A percentile compares a stretch with the other conserved stretches of the same genome.
These are phyloP conservation scores for Echinops telfairi DNA, from an alignment of 2,113 vertebrate genomes.

Conservation along the genomic window DNA sequence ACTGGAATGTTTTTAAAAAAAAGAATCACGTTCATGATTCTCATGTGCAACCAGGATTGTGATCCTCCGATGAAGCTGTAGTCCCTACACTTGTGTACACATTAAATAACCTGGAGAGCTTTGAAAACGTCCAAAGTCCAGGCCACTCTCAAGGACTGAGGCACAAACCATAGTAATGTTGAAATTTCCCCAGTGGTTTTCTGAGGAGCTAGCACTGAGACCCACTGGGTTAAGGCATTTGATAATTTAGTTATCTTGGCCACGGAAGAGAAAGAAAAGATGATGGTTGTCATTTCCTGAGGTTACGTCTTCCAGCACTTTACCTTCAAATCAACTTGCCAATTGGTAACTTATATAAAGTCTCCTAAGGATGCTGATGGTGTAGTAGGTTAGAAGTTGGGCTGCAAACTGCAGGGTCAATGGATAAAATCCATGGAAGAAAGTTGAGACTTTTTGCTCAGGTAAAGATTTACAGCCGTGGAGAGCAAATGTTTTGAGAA, in stretches of 20 bases:
- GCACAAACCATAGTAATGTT: neutral
- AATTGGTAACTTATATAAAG: slow-evolving; percentile 38
- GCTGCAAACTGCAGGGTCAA: too few species aligned
- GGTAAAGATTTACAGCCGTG: too few species aligned
- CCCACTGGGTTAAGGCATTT: slow-evolving; percentile 4
- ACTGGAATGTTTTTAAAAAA: too few species aligned
- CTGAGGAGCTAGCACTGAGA: neutral
- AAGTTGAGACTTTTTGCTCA: too few species aligned
- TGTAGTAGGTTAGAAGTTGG: too few species aligned
- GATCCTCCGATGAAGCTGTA: too few species aligned
- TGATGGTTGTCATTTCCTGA: slow-evolving; percentile 35
- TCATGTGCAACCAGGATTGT: too few species aligned
- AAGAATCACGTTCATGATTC: too few species aligned
- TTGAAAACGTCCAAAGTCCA: slow-evolving; percentile 8
- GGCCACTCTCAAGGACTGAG: neutral
- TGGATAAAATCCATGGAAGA: too few species aligned
- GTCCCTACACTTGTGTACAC: too few species aligned
- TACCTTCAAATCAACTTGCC: slow-evolving; percentile 64
- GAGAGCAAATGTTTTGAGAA: too few species aligned
- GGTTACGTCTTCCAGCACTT: slow-evolving; percentile 54
- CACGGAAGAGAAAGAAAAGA: neutral
- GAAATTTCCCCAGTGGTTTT: slow-evolving; percentile 24
- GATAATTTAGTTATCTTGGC: neutral
- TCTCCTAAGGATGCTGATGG: too few species aligned
- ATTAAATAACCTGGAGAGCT: neutral